These are phyloP conservation scores for Sciurus vulgaris DNA, from an alignment of 2,797 vertebrate genomes.

Conservation along the genomic window DNA sequence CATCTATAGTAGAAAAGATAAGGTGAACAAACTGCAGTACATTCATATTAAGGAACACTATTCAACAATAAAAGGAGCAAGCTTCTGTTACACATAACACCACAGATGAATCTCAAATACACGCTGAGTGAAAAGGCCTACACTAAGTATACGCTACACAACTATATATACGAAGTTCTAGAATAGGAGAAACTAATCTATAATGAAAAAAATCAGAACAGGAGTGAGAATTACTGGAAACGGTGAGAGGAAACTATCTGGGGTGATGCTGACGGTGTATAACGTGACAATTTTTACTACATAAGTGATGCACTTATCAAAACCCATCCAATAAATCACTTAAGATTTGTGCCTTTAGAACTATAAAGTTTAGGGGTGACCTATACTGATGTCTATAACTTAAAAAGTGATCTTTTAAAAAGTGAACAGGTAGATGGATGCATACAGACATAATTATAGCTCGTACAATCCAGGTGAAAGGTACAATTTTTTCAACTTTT, in stretches of 20 bases:
- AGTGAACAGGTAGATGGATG: not conserved
- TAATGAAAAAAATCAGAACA: not conserved
- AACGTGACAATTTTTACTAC: not conserved
- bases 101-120: not conserved
- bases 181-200: not conserved
- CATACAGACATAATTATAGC: not conserved
- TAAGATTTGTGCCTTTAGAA: not conserved
- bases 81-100: not conserved
- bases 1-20: not conserved
- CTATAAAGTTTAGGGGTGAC: not conserved
- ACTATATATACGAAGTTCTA: not conserved
- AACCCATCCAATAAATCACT: not conserved
- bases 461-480: not conserved
- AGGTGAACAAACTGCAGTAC: not conserved
- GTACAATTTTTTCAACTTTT: constrained; percentile 13
- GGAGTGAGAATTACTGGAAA: not conserved
- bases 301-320: not conserved
- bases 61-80: constrained; percentile 5
- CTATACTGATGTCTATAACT: not conserved
- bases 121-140: not conserved
- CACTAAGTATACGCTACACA: not conserved
- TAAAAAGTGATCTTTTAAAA: not conserved
- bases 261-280: not conserved
- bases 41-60: not conserved
- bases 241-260: not conserved